Evolutionary conservation across 1,140 invertebrate genomes (phyloP), one percentile per base, ranked within the genome.

Genomic region (Pachyrhynchus sulphureomaculatus): DNA sequence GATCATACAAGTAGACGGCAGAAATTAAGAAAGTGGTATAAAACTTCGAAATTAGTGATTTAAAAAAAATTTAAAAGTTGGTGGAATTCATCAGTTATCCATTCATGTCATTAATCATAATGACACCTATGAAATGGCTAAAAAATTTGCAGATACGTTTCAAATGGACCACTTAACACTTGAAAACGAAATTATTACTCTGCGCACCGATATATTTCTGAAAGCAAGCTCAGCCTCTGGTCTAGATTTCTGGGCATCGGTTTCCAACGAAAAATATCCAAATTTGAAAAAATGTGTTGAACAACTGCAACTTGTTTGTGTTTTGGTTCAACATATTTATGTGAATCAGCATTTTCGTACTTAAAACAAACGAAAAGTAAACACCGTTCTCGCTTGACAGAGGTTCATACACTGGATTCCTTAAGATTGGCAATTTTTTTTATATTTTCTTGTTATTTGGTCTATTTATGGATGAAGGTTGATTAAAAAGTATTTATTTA

Each of bases 251-350:
- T 54, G 52, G 34, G 18, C 52, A 54, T 54, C 20, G 34, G 52
- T 54, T 54, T 42, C 13, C 39, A 54, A 54, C 52, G 52, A 42
- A 17, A 54, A 54, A 42, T 54, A 54, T 41, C 36, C 52, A 54
- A 42, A 54, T 54, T 51, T 59, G 47, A 59, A 59, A 1, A 59
- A 37, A 59, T 49, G 45, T 59, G 32, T 59, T 59, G 45, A 59
- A 59, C 45, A 49, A 51, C 13, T 49, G 32, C 56, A 51, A n/a
- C n/a, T n/a, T n/a, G n/a, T 59, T 59, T 20, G 56, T 59, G 33
- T 59, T 47, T 57, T 47, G 55, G 55, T 57, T 57, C 41, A 57
- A 57, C 55, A 29, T 34, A 57, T 57, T 47, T 47, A 57, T 57
- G 32, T 57, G 55, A 3, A 5, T 15, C 34, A 44, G 47, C 33